Conservation (phyloP, 2,888 invertebrate species). For the Timema podura region DNA sequence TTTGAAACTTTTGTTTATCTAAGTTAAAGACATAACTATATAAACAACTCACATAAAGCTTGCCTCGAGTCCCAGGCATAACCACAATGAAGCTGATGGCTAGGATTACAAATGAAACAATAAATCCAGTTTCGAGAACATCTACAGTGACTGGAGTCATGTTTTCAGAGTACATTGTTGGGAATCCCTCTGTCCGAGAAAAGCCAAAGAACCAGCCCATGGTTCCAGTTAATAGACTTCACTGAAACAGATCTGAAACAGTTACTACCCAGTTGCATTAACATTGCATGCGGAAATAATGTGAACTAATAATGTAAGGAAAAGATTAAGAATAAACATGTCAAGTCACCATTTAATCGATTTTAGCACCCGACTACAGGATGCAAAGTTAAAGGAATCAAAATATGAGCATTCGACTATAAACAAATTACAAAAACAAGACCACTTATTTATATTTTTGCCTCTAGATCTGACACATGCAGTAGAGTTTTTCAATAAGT, state of each 20-base stretch:
- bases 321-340: too few relatives aligned
- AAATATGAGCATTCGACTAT: not conserved
- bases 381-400: not conserved
- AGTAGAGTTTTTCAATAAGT: too few relatives aligned
- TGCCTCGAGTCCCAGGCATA: conserved; percentile 40
- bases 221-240: not conserved
- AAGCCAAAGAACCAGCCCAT: conserved; percentile 18
- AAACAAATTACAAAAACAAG: too few relatives aligned
- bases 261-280: too few relatives aligned
- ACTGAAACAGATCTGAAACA: too few relatives aligned
- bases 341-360: too few relatives aligned
- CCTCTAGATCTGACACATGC: too few relatives aligned
- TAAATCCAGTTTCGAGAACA: conserved; percentile 46
- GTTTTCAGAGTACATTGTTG: conserved; percentile 43
- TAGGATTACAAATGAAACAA: conserved; percentile 44
- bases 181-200: conserved; percentile 42
- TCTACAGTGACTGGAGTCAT: conserved; percentile 46
- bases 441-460: too few relatives aligned
- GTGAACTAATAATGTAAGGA: too few relatives aligned
- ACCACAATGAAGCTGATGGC: conserved; percentile 42
- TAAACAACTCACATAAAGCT: conserved; percentile 32
- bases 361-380: too few relatives aligned
- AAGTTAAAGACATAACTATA: not conserved
- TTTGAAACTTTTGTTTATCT: not conserved
- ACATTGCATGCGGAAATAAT: too few relatives aligned